phyloP scores from a whole-genome alignment of 2,797 vertebrate genomes.

The Phalloptychus januarius region DNA sequence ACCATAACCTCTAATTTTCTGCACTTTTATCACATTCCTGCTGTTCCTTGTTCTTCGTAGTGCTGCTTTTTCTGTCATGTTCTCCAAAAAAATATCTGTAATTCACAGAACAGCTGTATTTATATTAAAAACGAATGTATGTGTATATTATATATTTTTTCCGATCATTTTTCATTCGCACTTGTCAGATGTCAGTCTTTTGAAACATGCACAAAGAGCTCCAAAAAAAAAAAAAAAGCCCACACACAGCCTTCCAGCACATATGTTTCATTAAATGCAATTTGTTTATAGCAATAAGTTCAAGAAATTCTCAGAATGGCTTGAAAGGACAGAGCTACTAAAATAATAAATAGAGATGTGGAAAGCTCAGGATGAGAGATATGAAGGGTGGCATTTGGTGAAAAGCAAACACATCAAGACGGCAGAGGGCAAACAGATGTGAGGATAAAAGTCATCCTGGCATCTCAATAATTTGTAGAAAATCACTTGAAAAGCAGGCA shows the following conservation, averaged over 20 bases:
- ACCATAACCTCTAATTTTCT: not conserved
- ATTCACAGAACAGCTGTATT: not conserved
- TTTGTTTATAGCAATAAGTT: not conserved
- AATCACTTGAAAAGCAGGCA: constrained; percentile 56
- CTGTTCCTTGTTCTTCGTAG: not conserved
- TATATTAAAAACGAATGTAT: not conserved
- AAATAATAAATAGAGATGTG: constrained; percentile 28
- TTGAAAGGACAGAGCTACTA: constrained; percentile 24
- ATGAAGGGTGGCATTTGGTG: constrained; percentile 21
- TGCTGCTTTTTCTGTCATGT: not conserved
- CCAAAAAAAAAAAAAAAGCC: not conserved
- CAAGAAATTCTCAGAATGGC: constrained; percentile 1
- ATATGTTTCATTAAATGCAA: constrained; percentile 9
- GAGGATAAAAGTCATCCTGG: constrained; percentile 55
- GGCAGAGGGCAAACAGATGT: constrained; percentile 51
- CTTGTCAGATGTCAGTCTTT: constrained; percentile 3
- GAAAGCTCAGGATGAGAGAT: constrained; percentile 43
- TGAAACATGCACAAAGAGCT: not conserved
- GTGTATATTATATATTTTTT: not conserved
- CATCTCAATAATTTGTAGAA: constrained; percentile 53
- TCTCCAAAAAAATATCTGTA: not conserved
- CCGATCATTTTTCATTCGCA: not conserved
- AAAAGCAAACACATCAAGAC: constrained; percentile 34
- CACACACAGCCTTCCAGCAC: not conserved
- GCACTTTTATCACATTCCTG: not conserved